Percentiles rank a stretch among this genome's conserved stretches.
Conservation (phyloP, 2,113 vertebrate species). For the Callipepla squamata region DNA sequence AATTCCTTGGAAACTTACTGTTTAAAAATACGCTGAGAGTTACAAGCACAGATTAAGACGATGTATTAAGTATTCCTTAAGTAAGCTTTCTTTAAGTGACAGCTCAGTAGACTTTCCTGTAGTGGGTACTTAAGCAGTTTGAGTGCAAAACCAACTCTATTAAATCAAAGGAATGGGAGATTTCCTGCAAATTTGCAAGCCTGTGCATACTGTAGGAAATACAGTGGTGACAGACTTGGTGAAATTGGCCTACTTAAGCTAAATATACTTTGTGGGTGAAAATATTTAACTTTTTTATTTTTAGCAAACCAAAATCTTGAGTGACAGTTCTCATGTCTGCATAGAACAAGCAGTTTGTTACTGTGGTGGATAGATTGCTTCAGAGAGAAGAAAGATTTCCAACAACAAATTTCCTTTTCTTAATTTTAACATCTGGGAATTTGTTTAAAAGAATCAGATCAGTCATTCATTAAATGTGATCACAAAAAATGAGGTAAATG, state of each 20-base stretch:
- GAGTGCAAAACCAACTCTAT: not conserved
- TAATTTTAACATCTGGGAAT: not conserved
- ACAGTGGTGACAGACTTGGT: not conserved
- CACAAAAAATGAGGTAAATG: not conserved
- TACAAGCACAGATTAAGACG: not conserved
- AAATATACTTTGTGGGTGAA: not conserved
- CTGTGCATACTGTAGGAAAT: not conserved
- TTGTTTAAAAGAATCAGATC: not conserved
- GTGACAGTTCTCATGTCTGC: conserved; percentile 18
- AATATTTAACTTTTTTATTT: conserved; percentile 11
- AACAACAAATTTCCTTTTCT: not conserved
- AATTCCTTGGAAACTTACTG: not conserved
- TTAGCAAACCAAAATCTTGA: conserved; percentile 6
- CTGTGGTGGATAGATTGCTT: not conserved
- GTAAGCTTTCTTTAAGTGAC: not conserved
- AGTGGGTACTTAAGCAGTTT: not conserved
- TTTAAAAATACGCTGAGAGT: not conserved
- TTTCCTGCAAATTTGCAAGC: not conserved
- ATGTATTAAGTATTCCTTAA: not conserved
- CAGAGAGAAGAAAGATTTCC: not conserved
- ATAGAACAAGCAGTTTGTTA: not conserved
- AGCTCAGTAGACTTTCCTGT: not conserved
- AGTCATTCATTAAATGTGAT: not conserved
- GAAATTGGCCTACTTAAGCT: conserved; percentile 1
- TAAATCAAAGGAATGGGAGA: not conserved